Base-by-base conservation (phyloP, 2,888 invertebrate genomes). In the Congeria kusceri region DNA sequence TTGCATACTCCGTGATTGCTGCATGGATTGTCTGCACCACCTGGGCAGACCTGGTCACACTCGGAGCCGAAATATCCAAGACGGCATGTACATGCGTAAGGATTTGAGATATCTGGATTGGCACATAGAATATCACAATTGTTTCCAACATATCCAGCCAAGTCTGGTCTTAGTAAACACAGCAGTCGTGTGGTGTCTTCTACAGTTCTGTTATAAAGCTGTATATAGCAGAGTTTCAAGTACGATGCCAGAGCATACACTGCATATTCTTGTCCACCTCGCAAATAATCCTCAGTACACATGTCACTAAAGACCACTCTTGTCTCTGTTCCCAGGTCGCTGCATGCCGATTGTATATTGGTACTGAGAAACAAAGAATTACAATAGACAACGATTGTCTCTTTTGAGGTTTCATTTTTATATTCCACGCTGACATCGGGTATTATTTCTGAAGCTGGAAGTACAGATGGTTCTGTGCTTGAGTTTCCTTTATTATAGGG, bases 31-130 rank as follows among this genome's bases (percentile, higher is more conserved):
- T 47, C 25, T 11, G 69, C 56, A 23, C 88, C 90, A 25, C 88
- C 87, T 27, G 84, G 87, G 58, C 90, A 90, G 3, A 57, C 64
- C n/a, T 64, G 25, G 5, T 74, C 65, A 70, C 90, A 90, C 1
- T 39, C 27, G 13, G 64, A 7, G 23, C 89, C 89, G 74, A 80
- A 88, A 75, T 84, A 89, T 5, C 89, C 90, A 25, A 56, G 15
- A 20, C 74, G 65, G 78, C 89, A 89, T 5, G 32, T 59, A 64
- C 86, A 86, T n/a, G 53, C 47, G 18, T 58, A 5, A 0, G 46
- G 47, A 47, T 78, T 61, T 27, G 59, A 46, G 9, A 62, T 62
- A 28, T 72, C 77, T 68, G 82, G 78, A 29, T 73, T 61, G 28
- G 66, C 53, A 69, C 82, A 82, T 18, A 18, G 29, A 13, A 76